Base-by-base conservation (phyloP, 2,888 invertebrate species). In the Eilema griseolum region DNA sequence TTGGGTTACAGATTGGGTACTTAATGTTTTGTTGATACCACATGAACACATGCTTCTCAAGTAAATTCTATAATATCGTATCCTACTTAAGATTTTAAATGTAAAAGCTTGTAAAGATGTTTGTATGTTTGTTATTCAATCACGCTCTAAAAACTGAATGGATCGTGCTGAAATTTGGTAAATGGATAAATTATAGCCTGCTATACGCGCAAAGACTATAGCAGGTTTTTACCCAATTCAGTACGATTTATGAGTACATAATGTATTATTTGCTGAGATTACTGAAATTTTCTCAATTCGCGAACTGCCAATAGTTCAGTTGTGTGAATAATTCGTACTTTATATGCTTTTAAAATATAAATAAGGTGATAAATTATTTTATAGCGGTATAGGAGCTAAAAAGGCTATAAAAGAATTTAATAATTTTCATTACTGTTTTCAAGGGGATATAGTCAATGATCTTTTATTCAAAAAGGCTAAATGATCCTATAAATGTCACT, bases 1-100 rank as follows among this genome's bases (percentile, higher is more conserved):
- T 59, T 28, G 37, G 37, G 10, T 56, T 62, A 61, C 28, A 62
- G 52, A 69, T 59, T 59, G 31, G 10, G 31, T 61, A 31, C 61
- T 20, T 31, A 28, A 31, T 31, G 16, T n/a, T 52, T 52, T 52
- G 52, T n/a, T 10, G 52, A 52, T 52, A 52, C 52, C n/a, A 52
- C 52, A 52, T n/a, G 8, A 52, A 52, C 52, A 52, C 52, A 52
- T 52, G n/a, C 52, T 8, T 52, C 52, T 52, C n/a, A 52, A 52
- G n/a, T 10, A 20, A 20, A 20, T 52, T 52, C 16, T 10, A 4
- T n/a, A 46, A 20, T 4, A 16, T 28, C 28, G 3, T 28, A 12
- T 37, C 1, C 33, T 37, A 37, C 10, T 8, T 8, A 8, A 4
- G 28, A 28, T 28, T 28, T 28, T 28, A 28, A 28, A 28, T 3